These are phyloP conservation scores for Acipenser transmontanus DNA, from an alignment of 2,797 vertebrate species.

Conservation along the genomic window DNA sequence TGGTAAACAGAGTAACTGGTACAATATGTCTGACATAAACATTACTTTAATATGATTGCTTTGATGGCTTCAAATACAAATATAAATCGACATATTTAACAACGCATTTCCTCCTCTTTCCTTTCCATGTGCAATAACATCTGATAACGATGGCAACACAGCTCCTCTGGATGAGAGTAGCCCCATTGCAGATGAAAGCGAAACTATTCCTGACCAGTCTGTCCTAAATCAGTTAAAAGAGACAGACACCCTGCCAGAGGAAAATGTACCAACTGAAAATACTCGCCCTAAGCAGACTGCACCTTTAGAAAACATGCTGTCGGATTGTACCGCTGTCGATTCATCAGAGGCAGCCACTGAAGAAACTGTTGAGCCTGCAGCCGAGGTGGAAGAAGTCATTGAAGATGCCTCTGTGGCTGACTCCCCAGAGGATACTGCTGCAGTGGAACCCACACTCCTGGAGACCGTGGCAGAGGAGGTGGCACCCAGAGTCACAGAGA, in stretches of 20 bases:
- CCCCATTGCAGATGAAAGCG: slow-evolving; percentile 43
- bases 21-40: too few relatives aligned
- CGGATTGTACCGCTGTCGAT: not conserved
- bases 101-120: not conserved
- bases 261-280: slow-evolving; percentile 19
- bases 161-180: slow-evolving; percentile 39
- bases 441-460: not conserved
- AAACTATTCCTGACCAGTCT: slow-evolving; percentile 56
- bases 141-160: slow-evolving; percentile 9
- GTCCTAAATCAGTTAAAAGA: slow-evolving; percentile 32
- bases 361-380: not conserved
- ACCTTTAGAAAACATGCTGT: not conserved
- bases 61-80: not conserved
- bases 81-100: too few relatives aligned
- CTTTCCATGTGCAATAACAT: not conserved
- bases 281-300: not conserved
- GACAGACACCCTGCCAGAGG: slow-evolving; percentile 42
- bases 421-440: not conserved
- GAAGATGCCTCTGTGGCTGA: not conserved
- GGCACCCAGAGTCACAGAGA: slow-evolving; percentile 1
- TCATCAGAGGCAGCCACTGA: slow-evolving; percentile 1
- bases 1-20: slow-evolving; percentile 22
- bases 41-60: not conserved
- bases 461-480: too few relatives aligned
- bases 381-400: not conserved